Conservation (phyloP, 37 sponge, comb jelly and placozoan genomes). For the Oscarella lobularis region DNA sequence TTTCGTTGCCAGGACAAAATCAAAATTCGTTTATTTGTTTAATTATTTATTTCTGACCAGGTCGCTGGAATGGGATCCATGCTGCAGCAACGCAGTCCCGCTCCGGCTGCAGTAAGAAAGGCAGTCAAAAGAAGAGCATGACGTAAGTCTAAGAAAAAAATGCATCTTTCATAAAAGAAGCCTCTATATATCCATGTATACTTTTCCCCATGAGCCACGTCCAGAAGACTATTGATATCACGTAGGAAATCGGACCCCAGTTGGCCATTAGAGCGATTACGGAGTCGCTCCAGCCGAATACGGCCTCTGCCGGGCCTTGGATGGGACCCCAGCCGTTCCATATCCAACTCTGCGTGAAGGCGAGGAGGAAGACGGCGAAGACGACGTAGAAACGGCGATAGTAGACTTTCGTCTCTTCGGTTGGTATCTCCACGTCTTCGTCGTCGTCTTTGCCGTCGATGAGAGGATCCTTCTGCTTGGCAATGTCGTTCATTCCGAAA, state of each 20-base stretch:
- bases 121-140: background rate
- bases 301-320: background rate
- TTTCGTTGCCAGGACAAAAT: no score
- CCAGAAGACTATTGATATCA: background rate
- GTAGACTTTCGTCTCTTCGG: conserved; percentile 4
- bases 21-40: background rate
- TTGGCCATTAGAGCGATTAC: conserved; percentile 12
- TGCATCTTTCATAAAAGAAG: background rate
- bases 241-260: conserved; percentile 9
- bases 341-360: conserved; percentile 5
- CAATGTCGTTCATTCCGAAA: no score
- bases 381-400: background rate
- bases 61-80: background rate
- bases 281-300: conserved; percentile 9
- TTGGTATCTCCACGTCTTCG: no score
- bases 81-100: conserved; percentile 1
- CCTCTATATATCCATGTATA: no score
- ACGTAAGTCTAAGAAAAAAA: background rate
- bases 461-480: no score
- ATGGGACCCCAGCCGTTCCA: conserved; percentile 18
- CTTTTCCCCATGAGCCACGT: conserved; percentile 11
- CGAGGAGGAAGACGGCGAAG: background rate
- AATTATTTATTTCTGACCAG: background rate
- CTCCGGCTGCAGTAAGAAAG: background rate
- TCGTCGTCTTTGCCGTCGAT: no score